Evolutionary conservation across 2,888 invertebrate species (phyloP), one percentile per base, ranked within the genome.

Genomic region (Hipparchia semele): DNA sequence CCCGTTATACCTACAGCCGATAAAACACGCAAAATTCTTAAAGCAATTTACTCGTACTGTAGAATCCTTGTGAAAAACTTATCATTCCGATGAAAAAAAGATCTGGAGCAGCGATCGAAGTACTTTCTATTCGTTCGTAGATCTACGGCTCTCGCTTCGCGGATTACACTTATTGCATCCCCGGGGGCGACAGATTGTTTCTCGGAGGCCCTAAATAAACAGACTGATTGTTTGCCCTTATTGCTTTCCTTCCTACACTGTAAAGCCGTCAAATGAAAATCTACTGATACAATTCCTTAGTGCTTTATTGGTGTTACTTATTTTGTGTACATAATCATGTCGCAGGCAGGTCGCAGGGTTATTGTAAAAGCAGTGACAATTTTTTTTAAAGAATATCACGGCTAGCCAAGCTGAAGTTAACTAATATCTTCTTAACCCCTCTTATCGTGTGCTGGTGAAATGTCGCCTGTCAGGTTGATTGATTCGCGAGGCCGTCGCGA

Each of bases 111-210:
- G 23, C 23, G 23, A 23, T 23, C 23, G 23, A 23, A 23, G 23
- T 23, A 23, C 23, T 60, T 74, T 77, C 76, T 13, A 60, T 51
- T 12, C 0, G 53, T n/a, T 8, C 13, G 2, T 54, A 70, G 58
- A 66, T 74, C 75, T 56, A 70, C 70, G 72, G 56, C 45, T 73
- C 70, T 68, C 73, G 76, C 76, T 72, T 73, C 74, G 80, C 83
- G 88, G 90, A 90, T 91, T 88, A 91, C 89, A 87, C 87, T 91
- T 91, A 92, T 91, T 91, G 91, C 87, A 86, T 86, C 89, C 90
- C 88, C 77, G 84, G 87, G 87, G 86, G 78, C 85, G 82, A 84
- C 84, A 85, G 87, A 90, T 90, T 90, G 88, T 88, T 87, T 86
- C 85, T 84, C 83, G 87, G 83, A 87, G 84, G 81, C 82, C 83